phyloP scores from a whole-genome alignment of 2,888 invertebrate genomes.

The Galerucella calmariensis region DNA sequence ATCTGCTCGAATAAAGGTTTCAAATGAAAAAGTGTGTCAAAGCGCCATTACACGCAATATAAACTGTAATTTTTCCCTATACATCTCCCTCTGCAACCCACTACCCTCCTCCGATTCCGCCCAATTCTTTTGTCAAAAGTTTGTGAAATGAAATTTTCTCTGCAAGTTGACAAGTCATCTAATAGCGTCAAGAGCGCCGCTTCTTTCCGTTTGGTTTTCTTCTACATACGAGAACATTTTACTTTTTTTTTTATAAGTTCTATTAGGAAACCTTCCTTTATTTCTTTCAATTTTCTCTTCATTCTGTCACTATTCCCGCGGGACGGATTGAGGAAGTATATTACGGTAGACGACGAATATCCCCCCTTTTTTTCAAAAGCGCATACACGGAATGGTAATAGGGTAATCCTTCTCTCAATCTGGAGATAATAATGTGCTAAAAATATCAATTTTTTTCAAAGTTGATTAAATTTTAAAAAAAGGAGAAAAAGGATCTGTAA shows the following conservation, averaged over 20 bases:
- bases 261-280: conserved; percentile 62
- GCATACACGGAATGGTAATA: conserved; percentile 29
- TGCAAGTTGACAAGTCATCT: conserved; percentile 69
- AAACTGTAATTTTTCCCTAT: conserved; percentile 47
- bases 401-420: conserved; percentile 34
- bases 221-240: conserved; percentile 61
- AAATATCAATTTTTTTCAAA: conserved; percentile 18
- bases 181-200: conserved; percentile 63
- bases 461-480: conserved; percentile 23
- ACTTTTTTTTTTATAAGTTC: conserved; percentile 59
- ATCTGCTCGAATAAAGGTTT: conserved; percentile 18
- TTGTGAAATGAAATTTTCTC: conserved; percentile 70
- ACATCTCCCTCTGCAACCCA: conserved; percentile 43
- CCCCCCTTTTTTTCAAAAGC: conserved; percentile 25
- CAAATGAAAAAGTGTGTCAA: conserved; percentile 29
- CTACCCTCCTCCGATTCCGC: conserved; percentile 66
- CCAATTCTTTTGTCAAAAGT: conserved; percentile 70
- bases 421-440: conserved; percentile 27
- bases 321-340: conserved; percentile 45
- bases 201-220: conserved; percentile 46
- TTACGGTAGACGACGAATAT: conserved; percentile 31
- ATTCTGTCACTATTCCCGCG: conserved; percentile 63
- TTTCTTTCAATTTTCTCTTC: conserved; percentile 69
- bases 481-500: not conserved
- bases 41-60: conserved; percentile 20